These are phyloP conservation scores for Schizaphis graminum DNA, from an alignment of 2,888 invertebrate species.

Conservation along the genomic window DNA sequence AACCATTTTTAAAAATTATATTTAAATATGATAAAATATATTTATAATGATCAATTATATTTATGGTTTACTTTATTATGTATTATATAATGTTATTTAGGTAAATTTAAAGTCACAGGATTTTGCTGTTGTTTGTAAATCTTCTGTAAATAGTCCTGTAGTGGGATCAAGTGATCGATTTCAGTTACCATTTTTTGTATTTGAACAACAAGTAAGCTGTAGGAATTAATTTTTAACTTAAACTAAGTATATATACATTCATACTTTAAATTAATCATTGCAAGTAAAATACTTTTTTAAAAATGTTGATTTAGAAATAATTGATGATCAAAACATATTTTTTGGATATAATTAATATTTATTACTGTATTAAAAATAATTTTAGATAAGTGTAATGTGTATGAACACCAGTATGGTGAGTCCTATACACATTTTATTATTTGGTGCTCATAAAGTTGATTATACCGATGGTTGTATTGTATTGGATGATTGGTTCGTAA, in stretches of 20 bases:
- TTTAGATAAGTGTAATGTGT: conserved; percentile 18
- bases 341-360: background rate
- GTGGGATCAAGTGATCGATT: conserved; percentile 79
- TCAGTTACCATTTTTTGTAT: conserved; percentile 95
- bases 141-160: conserved; percentile 93
- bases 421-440: conserved; percentile 53
- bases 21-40: background rate
- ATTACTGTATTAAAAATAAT: background rate
- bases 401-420: conserved; percentile 46
- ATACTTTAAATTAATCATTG: background rate
- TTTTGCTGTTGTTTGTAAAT: conserved; percentile 95
- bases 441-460: conserved; percentile 45
- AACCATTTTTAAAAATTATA: background rate
- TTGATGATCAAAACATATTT: background rate
- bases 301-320: background rate
- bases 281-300: background rate
- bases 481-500: conserved; percentile 53
- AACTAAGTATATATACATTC: no score
- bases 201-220: conserved; percentile 79
- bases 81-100: conserved; percentile 16
- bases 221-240: background rate
- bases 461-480: background rate
- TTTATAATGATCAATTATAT: background rate
- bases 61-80: background rate
- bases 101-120: conserved; percentile 82